These are phyloP conservation scores for Aleiodes sp. DNA, from an alignment of 1,140 invertebrate species.

Conservation along the genomic window DNA sequence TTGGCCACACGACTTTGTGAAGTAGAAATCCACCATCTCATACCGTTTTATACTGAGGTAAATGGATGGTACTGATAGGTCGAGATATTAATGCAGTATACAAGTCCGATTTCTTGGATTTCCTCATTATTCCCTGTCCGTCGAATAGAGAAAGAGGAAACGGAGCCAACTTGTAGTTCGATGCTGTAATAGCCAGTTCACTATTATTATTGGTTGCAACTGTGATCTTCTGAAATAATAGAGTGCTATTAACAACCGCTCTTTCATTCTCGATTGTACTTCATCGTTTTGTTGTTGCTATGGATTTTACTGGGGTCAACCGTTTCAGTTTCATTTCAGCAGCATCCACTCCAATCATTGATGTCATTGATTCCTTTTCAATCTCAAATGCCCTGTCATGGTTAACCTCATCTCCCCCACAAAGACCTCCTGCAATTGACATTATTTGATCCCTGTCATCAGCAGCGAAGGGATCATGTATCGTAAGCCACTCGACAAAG, in stretches of 20 bases:
- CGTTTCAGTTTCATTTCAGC: constrained; percentile 46
- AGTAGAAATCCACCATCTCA: background rate
- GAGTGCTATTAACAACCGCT: background rate
- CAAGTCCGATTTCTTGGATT: constrained; percentile 52
- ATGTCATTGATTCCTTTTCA: constrained; percentile 29
- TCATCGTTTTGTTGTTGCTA: background rate
- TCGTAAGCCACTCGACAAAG: background rate
- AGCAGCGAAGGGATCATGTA: constrained; percentile 7
- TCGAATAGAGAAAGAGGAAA: constrained; percentile 51
- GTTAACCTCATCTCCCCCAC: background rate
- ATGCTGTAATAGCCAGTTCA: constrained; percentile 51
- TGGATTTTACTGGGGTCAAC: constrained; percentile 39
- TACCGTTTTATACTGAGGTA: background rate
- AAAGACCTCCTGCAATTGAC: background rate
- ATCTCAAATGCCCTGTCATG: background rate
- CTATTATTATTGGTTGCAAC: constrained; percentile 37
- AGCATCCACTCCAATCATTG: constrained; percentile 45
- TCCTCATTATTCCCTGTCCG: constrained; percentile 51
- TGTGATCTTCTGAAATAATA: constrained; percentile 53
- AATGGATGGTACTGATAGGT: background rate
- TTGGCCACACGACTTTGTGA: background rate
- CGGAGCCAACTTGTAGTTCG: constrained; percentile 54
- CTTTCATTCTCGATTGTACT: background rate
- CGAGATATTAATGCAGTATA: constrained; percentile 36
- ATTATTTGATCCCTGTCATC: background rate